Base-by-base conservation (phyloP, 2,113 vertebrate genomes). In the Coptodon rendalli region DNA sequence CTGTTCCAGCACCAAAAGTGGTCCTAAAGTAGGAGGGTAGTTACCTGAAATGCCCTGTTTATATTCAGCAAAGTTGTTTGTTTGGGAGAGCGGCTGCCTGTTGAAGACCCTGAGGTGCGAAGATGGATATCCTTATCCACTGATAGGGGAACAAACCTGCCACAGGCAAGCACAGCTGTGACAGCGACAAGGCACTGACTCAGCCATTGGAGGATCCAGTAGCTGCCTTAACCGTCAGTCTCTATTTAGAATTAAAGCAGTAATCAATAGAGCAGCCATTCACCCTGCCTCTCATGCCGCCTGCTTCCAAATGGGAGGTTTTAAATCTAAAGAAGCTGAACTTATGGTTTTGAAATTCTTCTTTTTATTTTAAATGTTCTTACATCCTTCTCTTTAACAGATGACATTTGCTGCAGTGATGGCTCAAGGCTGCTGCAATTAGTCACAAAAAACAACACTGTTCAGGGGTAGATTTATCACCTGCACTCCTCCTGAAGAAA, bases 61-160 rank as follows among this genome's bases (percentile, higher is more conserved):
- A 36, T 80, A 89, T 90, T 94, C 84, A 85, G 91, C 80, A 86
- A 57, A 84, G 85, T 61, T 86, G 81, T 80, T 89, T 83, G 14
- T 86, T 82, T 79, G 88, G 86, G 86, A 83, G 78, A 85, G 83
- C 50, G 22, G 66, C 85, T 81, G 89, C 91, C 85, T 63, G 24
- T 86, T 63, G 89, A 87, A 81, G 86, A 92, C 87, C 94, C 93
- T 71, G 90, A 93, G 89, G 94, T 93, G 92, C 81, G 84, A 94
- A 94, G 95, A 95, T 93, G 89, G 93, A 95, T 94, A 93, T 94
- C 90, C 89, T 91, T 80, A 93, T 91, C 86, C 91, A 68, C 79
- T 89, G 92, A 93, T 93, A 84, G 88, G 79, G 89, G 93, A 90
- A 90, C 94, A 89, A 93, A 91, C 86, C 94, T 93, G 94, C 91